Evolutionary conservation across 1,140 invertebrate genomes (phyloP), one percentile per base, ranked within the genome.

Genomic region (Wasmannia auropunctata): DNA sequence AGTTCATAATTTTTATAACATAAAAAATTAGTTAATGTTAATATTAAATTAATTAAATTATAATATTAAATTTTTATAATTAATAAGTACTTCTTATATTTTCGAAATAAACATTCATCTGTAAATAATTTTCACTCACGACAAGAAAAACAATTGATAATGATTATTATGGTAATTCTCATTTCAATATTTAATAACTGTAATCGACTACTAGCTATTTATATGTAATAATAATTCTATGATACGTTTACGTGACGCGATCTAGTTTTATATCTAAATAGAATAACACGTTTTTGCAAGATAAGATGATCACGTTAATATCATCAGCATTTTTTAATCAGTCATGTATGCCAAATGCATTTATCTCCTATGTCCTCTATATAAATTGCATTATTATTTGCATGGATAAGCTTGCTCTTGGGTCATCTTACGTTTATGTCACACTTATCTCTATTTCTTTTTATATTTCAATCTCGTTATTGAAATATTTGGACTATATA

Each of bases 151-250:
- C 31, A 60, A 60, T 60, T 6, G 3, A 60, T 28, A 37, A 60
- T 6, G 3, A 60, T 28, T 25, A 60, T 62, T 43, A 62, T 43
- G 16, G n/a, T 31, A 19, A 58, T 14, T n/a, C n/a, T n/a, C n/a
- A 34, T 76, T 37, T 5, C 25, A 46, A 43, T 34, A 34, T 54
- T 76, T 76, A 11, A 40, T 60, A 43, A 60, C 6, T 74, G 14
- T 25, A 1, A 74, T 51, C 40, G n/a, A 14, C 4, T 8, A 76
- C 19, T 43, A n/a, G n/a, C n/a, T n/a, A n/a, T n/a, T n/a, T n/a
- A n/a, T n/a, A n/a, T n/a, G n/a, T n/a, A n/a, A n/a, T n/a, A 74
- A 74, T 60, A 46, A 69, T 69, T 49, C 2, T 28, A 11, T n/a
- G 37, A 16, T 28, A 60, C 8, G 7, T 58, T 60, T 25, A 75